Evolutionary conservation across 2,113 vertebrate species (phyloP), one percentile per base, ranked within the genome.

Genomic region (Semnornis frantzii): DNA sequence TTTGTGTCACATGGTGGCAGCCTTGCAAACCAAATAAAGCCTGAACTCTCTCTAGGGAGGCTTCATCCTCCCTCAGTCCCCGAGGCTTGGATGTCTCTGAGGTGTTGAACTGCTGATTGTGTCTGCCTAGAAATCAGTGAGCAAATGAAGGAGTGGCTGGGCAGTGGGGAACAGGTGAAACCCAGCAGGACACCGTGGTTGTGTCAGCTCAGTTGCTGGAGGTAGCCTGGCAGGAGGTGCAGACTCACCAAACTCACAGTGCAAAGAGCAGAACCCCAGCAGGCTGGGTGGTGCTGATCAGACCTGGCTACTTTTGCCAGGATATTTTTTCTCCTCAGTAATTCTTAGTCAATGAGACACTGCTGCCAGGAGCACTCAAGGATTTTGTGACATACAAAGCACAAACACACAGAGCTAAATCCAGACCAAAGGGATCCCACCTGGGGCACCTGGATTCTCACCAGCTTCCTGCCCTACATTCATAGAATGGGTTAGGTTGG

Each of bases 1-100:
- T 82, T 85, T 89, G 62, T 85, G 92, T 93, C 90, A 82, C 90
- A 85, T 75, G 95, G 92, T 82, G 85, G 92, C 94, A 91, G 71
- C 82, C 90, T 93, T 94, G 87, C 87, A 87, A 93, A 60, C 71
- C 2, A 6, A 89, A 89, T 92, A 39, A 83, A 81, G 30, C 57
- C 54, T 37, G 12, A 81, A 46, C 39, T 75, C 24, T 81, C 42
- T 57, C 25, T 68, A 30, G 15, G 5, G 19, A 13, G 17, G 48
- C 60, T 77, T 58, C 50, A n/a, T 5, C 39, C 33, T 85, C 31
- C 24, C 12, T 33, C 2, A 0, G 12, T 58, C 44, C 66, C 21
- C 2, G 2, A 68, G 21, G 13, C 58, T 75, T n/a, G 30, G 28
- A 3, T 27, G 12, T 55, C 66, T 82, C 83, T 44, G 39, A 8